Conservation (phyloP, 2,113 vertebrate genomes). For the Ptychochromis oligacanthus region DNA sequence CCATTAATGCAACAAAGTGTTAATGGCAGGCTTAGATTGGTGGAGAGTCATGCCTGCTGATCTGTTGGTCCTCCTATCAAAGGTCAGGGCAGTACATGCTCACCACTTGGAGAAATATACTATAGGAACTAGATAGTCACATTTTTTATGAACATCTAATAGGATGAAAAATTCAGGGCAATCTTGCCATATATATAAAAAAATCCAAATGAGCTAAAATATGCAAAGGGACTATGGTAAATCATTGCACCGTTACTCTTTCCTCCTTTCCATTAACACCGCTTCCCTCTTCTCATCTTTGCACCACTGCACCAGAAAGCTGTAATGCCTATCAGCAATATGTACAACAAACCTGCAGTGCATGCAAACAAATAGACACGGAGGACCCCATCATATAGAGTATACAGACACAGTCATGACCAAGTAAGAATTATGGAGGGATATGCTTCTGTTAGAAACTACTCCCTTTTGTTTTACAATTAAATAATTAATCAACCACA, state of each 20-base stretch:
- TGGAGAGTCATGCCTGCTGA: slow-evolving; percentile 32
- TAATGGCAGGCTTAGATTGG: slow-evolving; percentile 41
- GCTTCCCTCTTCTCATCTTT: slow-evolving; percentile 43
- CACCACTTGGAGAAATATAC: slow-evolving; percentile 38
- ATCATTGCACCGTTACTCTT: slow-evolving; percentile 31
- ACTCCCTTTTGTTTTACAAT: neutral
- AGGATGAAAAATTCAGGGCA: slow-evolving; percentile 60
- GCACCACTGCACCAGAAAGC: slow-evolving; percentile 28
- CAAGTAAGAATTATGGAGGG: slow-evolving; percentile 17
- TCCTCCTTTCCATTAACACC: slow-evolving; percentile 2
- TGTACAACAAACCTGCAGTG: slow-evolving; percentile 56
- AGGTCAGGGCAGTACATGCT: slow-evolving; percentile 15
- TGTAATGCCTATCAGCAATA: slow-evolving; percentile 62
- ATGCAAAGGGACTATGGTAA: slow-evolving; percentile 43
- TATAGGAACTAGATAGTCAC: slow-evolving; percentile 31
- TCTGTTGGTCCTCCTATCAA: slow-evolving; percentile 55
- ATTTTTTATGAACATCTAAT: slow-evolving; percentile 44
- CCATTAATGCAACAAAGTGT: slow-evolving; percentile 35
- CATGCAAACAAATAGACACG: slow-evolving; percentile 46
- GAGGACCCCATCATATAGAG: neutral
- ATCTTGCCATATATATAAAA: slow-evolving; percentile 26
- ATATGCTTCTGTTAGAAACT: neutral
- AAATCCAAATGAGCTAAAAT: slow-evolving; percentile 60
- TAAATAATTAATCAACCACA: slow-evolving; percentile 41
- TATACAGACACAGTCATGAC: slow-evolving; percentile 2